Base-by-base conservation (phyloP, 1,140 invertebrate species). In the Mercenaria mercenaria region DNA sequence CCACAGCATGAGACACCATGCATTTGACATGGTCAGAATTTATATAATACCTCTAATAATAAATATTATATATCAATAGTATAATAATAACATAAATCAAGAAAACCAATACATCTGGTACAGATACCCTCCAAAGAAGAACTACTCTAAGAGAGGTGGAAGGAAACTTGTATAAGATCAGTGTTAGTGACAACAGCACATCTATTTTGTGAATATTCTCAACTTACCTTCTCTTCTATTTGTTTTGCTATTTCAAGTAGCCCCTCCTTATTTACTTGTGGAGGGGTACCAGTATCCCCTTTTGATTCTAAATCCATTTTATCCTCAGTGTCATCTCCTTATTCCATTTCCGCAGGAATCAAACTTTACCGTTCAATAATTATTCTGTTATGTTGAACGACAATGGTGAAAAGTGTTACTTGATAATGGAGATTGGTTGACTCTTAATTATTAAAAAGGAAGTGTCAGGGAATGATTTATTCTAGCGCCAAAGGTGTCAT, bases 181-280 rank as follows among this genome's bases (percentile, higher is more conserved):
- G n/a, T n/a, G n/a, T 72, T 72, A 72, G 67, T 20, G 10, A 72
- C 34, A 32, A 72, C 67, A 72, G 1, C 37, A 72, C 37, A 41
- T 41, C 67, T 72, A 72, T 29, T 23, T 37, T 39, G 15, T n/a
- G n/a, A 64, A 64, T 29, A 29, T n/a, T 4, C 6, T n/a, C 52
- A 47, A 4, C 67, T 72, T 72, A 72, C 67, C 67, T 72, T 72
- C 39, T n/a, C 67, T 72, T 72, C 67, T 23, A 72, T 18, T 72
- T 3, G 26, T n/a, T 72, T 72, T 20, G 67, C 67, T 72, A 72
- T 15, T 23, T 39, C 11, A 39, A 0, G 11, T 13, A 39, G 18
- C 34, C 67, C 67, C 67, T 72, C 67, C 37, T 11, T 26, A 39
- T 37, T 72, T 39, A 8, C 67, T 15, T 39, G 11, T 13, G 37